Percentiles rank a stretch among this genome's conserved stretches.
These are phyloP conservation scores for Actenoides hombroni DNA, from an alignment of 2,113 vertebrate genomes.

Conservation along the genomic window DNA sequence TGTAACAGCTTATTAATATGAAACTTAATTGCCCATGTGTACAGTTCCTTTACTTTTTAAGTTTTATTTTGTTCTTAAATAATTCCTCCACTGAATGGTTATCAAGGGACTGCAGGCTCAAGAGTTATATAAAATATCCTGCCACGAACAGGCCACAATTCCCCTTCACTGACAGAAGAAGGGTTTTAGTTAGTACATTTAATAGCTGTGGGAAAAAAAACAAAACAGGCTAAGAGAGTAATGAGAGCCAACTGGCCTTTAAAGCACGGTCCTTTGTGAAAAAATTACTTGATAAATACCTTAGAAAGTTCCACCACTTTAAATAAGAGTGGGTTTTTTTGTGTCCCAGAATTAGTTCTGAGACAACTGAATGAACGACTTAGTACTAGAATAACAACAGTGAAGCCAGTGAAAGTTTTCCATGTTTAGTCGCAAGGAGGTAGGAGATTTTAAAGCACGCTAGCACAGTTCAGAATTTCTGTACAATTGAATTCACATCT, in stretches of 20 bases:
- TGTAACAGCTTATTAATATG: slow-evolving; percentile 71
- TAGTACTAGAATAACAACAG: not conserved
- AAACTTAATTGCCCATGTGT: slow-evolving; percentile 67
- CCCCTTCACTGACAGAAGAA: not conserved
- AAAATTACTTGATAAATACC: not conserved
- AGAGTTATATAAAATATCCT: slow-evolving; percentile 47
- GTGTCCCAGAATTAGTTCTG: not conserved
- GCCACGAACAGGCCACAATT: not conserved
- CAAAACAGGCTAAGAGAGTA: not conserved
- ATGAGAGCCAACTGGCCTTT: not conserved
- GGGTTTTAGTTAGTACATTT: not conserved
- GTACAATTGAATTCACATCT: accelerated
- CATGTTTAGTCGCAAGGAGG: not conserved
- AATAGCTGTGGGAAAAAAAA: not conserved
- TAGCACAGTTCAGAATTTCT: not conserved
- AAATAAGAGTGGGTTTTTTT: not conserved
- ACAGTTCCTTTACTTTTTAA: slow-evolving; percentile 18
- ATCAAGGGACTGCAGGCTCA: slow-evolving; percentile 52
- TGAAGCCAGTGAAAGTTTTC: not conserved
- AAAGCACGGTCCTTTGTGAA: not conserved
- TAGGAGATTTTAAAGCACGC: not conserved
- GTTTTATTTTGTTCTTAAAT: not conserved
- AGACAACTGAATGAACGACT: not conserved
- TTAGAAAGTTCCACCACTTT: not conserved
- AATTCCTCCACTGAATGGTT: slow-evolving; percentile 15